Conservation (phyloP, 92 coral and sea anemone species). For the Actinernus sp. region DNA sequence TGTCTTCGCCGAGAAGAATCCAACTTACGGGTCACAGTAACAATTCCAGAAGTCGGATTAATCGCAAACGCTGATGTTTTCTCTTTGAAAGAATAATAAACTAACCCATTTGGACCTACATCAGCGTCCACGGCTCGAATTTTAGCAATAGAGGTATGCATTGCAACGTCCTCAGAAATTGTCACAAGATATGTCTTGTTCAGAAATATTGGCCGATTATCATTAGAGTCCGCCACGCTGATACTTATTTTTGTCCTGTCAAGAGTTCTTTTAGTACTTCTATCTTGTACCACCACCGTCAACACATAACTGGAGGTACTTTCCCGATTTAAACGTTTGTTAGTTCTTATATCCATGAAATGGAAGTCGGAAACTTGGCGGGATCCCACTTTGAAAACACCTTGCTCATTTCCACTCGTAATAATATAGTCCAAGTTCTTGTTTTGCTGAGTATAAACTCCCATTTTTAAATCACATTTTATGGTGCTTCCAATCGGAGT, state of each 20-base stretch:
- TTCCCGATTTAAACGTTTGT: conserved; percentile 71
- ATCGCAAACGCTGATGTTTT: conserved; percentile 80
- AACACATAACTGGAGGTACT: conserved; percentile 61
- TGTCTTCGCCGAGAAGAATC: conserved; percentile 40
- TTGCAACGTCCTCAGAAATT: conserved; percentile 77
- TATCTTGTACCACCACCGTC: conserved; percentile 73
- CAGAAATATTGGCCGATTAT: conserved; percentile 80
- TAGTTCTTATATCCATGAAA: conserved; percentile 78
- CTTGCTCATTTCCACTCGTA: conserved; percentile 58
- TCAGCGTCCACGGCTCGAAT: conserved; percentile 83
- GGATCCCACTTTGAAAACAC: conserved; percentile 62
- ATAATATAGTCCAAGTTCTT: conserved; percentile 61
- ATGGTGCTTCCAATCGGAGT: conserved; percentile 63
- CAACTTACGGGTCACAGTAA: conserved; percentile 74
- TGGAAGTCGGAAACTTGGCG: conserved; percentile 79
- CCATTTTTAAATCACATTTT: conserved; percentile 93
- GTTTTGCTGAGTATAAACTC: conserved; percentile 79
- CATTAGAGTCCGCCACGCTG: conserved; percentile 72
- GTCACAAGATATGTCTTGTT: conserved; percentile 52
- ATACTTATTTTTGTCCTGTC: conserved; percentile 84
- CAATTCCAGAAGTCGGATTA: conserved; percentile 84
- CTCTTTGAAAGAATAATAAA: conserved; percentile 77
- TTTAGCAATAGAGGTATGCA: conserved; percentile 78
- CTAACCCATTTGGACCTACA: conserved; percentile 79
- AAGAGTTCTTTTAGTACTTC: conserved; percentile 54